phyloP scores from a whole-genome alignment of 2,797 vertebrate species.

The Pelobates cultripes region DNA sequence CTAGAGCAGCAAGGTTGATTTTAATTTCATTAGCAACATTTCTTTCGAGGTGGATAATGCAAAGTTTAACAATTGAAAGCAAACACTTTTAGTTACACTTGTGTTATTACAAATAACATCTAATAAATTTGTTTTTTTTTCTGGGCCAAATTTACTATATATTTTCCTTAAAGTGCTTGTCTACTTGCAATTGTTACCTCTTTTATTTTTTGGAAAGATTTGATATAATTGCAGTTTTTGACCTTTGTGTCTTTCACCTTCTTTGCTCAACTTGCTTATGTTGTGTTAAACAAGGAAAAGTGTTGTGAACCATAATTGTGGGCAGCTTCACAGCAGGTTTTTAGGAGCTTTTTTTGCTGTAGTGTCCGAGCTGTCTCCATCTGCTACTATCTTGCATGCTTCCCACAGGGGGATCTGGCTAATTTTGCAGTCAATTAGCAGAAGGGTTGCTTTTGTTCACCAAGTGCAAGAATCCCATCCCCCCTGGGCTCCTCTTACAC shows the following conservation, averaged over 20 bases:
- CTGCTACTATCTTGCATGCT: constrained; percentile 83
- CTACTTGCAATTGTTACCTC: constrained; percentile 17
- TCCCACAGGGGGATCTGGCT: constrained; percentile 88
- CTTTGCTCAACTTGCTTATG: constrained; percentile 74
- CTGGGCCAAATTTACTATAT: not conserved
- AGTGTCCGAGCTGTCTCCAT: constrained; percentile 88
- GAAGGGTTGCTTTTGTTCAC: constrained; percentile 97
- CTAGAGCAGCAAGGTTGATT: too few species aligned
- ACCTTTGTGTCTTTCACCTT: constrained; percentile 70
- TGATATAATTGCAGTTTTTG: constrained; percentile 65
- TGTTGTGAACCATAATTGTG: constrained; percentile 88
- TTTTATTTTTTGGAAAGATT: constrained; percentile 24
- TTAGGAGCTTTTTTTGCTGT: constrained; percentile 77
- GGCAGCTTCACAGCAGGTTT: constrained; percentile 90
- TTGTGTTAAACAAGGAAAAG: constrained; percentile 86
- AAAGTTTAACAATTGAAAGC: too few species aligned
- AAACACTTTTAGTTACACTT: too few species aligned
- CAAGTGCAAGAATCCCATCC: constrained; percentile 62
- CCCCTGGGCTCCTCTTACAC: constrained; percentile 84
- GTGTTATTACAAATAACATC: too few species aligned
- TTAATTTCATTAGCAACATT: too few species aligned
- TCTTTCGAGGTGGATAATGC: too few species aligned
- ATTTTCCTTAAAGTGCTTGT: constrained; percentile 37
- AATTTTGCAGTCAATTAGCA: constrained; percentile 99
- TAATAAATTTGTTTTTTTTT: too few species aligned